Evolutionary conservation across 2,797 vertebrate species (phyloP).

Genomic region (Esox masquinongy): DNA sequence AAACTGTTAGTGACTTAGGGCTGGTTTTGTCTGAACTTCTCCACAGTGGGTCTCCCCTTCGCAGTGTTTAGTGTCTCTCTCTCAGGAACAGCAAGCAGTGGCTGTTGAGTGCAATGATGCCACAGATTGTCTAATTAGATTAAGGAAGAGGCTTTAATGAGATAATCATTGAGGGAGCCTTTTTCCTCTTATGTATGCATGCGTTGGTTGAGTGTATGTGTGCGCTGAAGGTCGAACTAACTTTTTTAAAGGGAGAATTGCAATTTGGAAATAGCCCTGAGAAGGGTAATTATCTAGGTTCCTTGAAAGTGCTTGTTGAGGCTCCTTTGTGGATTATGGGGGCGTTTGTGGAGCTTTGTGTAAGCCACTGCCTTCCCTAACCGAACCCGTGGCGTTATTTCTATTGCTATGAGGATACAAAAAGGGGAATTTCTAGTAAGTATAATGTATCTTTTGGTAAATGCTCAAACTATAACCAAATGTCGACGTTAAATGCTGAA

Average conservation of each 20-base stretch:
- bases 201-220: slow-evolving; percentile 40
- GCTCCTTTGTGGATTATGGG: slow-evolving; percentile 47
- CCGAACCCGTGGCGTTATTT: slow-evolving; percentile 34
- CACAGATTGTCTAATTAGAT: slow-evolving; percentile 89
- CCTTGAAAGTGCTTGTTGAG: slow-evolving; percentile 26
- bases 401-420: slow-evolving; percentile 63
- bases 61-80: slow-evolving; percentile 10
- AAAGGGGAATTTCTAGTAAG: slow-evolving; percentile 70
- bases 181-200: slow-evolving; percentile 72
- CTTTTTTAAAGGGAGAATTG: slow-evolving; percentile 39
- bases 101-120: slow-evolving; percentile 59
- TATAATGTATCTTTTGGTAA: slow-evolving; percentile 42
- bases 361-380: slow-evolving; percentile 49
- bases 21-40: neutral
- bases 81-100: slow-evolving; percentile 34
- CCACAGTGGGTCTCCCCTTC: neutral
- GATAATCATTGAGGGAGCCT: slow-evolving; percentile 86
- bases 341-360: slow-evolving; percentile 52
- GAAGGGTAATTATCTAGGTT: slow-evolving; percentile 30
- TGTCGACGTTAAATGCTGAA: neutral
- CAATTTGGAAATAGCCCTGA: slow-evolving; percentile 47
- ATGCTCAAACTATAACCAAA: neutral
- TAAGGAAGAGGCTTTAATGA: slow-evolving; percentile 86
- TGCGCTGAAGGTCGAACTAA: slow-evolving; percentile 79
- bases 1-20: neutral